These are phyloP conservation scores for Dipus sagitta DNA, from an alignment of 2,797 vertebrate species.

Conservation along the genomic window DNA sequence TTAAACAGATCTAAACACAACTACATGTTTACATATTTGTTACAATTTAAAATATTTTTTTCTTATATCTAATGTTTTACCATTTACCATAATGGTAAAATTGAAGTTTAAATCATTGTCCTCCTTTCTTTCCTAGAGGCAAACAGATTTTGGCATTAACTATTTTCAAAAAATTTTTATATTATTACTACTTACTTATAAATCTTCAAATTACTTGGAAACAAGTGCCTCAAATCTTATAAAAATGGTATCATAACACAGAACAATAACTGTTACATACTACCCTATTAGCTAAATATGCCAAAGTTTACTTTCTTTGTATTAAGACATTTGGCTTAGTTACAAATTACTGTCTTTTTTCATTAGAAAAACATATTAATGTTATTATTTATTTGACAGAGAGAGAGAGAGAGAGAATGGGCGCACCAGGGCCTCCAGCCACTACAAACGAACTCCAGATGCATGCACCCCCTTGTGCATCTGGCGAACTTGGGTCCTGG, in stretches of 20 bases:
- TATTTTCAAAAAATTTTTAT: slow-evolving; percentile 54
- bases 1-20: slow-evolving; percentile 49
- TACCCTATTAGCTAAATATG: background rate
- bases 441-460: too few species aligned
- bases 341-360: slow-evolving; percentile 45
- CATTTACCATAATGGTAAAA: slow-evolving; percentile 15
- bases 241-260: background rate
- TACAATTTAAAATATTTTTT: slow-evolving; percentile 33
- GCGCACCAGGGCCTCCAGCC: too few species aligned
- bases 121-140: background rate
- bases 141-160: slow-evolving; percentile 51
- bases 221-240: slow-evolving; percentile 40
- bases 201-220: slow-evolving; percentile 43
- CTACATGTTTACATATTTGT: background rate
- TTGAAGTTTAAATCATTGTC: background rate
- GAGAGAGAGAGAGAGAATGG: too few species aligned
- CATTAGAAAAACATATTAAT: slow-evolving; percentile 32
- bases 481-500: too few species aligned
- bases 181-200: slow-evolving; percentile 53
- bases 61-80: slow-evolving; percentile 49
- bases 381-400: background rate
- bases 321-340: background rate
- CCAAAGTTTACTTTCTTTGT: background rate
- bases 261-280: slow-evolving; percentile 13
- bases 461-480: too few species aligned